phyloP scores from a whole-genome alignment of 1,140 invertebrate genomes.

The Meloidogyne chitwoodi region DNA sequence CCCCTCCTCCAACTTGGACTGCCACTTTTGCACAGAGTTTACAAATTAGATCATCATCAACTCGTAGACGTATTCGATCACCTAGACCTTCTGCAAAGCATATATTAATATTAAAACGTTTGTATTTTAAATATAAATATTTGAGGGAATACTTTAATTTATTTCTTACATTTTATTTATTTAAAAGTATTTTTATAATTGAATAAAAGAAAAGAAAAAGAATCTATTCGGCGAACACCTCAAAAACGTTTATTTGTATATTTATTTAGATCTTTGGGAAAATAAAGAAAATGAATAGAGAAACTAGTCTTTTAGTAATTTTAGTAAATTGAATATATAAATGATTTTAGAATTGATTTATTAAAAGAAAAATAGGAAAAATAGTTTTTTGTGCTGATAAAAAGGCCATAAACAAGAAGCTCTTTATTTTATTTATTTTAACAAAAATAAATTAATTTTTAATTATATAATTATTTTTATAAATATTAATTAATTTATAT shows the following conservation, averaged over 20 bases:
- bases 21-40: slow-evolving; percentile 15
- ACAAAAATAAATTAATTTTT: not conserved
- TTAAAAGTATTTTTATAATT: not conserved
- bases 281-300: not conserved
- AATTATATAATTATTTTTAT: no score
- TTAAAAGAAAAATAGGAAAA: not conserved
- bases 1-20: not conserved
- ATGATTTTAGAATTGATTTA: not conserved
- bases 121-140: not conserved
- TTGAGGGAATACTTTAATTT: not conserved
- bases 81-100: not conserved
- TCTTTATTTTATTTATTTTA: no score
- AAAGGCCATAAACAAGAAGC: no score
- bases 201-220: not conserved
- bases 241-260: not conserved
- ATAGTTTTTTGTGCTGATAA: not conserved
- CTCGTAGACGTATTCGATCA: not conserved
- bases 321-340: not conserved
- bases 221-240: not conserved
- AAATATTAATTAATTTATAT: not conserved
- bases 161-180: not conserved
- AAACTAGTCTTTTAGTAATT: not conserved
- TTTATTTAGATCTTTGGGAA: not conserved
- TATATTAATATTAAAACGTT: not conserved
- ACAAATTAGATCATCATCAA: slow-evolving; percentile 11